phyloP scores from a whole-genome alignment of 2,888 invertebrate species.

The Melolontha melolontha region DNA sequence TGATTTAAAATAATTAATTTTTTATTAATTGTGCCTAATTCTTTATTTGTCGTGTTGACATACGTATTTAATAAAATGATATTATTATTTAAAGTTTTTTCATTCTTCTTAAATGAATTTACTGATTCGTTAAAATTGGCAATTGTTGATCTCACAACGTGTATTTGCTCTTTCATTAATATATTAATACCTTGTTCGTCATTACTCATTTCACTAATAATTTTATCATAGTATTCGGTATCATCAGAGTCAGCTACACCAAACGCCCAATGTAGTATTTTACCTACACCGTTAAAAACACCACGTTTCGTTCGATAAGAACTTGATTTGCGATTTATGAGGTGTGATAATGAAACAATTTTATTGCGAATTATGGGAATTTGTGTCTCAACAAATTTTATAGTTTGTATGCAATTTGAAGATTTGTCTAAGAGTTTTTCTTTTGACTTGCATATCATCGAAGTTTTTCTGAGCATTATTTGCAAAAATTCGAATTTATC shows the following conservation, averaged over 20 bases:
- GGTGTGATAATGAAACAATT: not conserved
- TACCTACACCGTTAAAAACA: slow-evolving; percentile 8
- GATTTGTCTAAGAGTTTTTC: not conserved
- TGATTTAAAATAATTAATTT: slow-evolving; percentile 1
- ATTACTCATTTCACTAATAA: not conserved
- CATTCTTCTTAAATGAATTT: slow-evolving; percentile 6
- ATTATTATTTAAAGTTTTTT: slow-evolving; percentile 8
- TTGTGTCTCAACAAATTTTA: not conserved
- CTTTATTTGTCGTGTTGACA: not conserved
- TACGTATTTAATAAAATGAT: slow-evolving; percentile 1
- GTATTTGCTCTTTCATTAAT: slow-evolving; percentile 5
- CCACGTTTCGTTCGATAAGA: not conserved
- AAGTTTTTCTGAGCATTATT: not conserved
- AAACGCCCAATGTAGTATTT: slow-evolving; percentile 16
- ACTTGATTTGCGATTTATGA: not conserved
- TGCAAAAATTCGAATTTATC: slow-evolving; percentile 11
- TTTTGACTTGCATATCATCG: too few species aligned
- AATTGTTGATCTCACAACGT: not conserved
- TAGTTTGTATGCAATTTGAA: not conserved
- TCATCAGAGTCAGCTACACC: slow-evolving; percentile 15
- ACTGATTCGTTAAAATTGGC: slow-evolving; percentile 8
- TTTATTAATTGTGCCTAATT: not conserved
- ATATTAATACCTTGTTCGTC: slow-evolving; percentile 6
- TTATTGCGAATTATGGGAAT: not conserved
- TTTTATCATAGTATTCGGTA: slow-evolving; percentile 7